Conservation (phyloP, 2,888 invertebrate species). For the Caenorhabditis virilis region DNA sequence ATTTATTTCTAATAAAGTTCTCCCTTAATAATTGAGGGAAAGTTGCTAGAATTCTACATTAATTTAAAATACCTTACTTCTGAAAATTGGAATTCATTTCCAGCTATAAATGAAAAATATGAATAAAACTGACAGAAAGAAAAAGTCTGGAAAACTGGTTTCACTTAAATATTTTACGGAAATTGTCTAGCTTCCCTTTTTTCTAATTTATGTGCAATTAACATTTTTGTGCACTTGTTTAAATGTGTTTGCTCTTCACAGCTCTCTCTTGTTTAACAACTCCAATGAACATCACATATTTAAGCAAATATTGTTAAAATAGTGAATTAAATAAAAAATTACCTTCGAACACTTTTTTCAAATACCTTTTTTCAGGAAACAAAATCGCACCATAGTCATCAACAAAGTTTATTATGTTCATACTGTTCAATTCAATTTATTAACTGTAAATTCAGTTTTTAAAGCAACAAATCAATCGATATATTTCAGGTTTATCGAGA, state of each 20-base stretch:
- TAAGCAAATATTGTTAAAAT: constrained; percentile 2
- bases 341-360: neutral
- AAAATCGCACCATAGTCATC: constrained; percentile 3
- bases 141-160: neutral
- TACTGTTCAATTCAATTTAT: constrained; percentile 7
- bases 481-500: constrained; percentile 23
- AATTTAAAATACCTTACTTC: too few relatives aligned
- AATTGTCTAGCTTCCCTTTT: too few relatives aligned
- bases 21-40: too few relatives aligned
- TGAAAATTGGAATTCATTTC: too few relatives aligned
- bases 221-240: too few relatives aligned
- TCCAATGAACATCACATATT: too few relatives aligned
- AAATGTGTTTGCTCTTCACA: too few relatives aligned
- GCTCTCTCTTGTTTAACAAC: too few relatives aligned
- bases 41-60: too few relatives aligned
- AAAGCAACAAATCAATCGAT: neutral
- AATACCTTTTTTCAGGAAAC: constrained; percentile 4
- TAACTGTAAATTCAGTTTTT: neutral
- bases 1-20: too few relatives aligned
- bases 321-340: neutral
- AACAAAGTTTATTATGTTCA: constrained; percentile 3
- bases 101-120: neutral
- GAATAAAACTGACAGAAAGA: neutral
- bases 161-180: too few relatives aligned
- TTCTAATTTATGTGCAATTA: too few relatives aligned